Evolutionary conservation across 2,113 vertebrate genomes (phyloP).

Genomic region (Synodontis membranacea): DNA sequence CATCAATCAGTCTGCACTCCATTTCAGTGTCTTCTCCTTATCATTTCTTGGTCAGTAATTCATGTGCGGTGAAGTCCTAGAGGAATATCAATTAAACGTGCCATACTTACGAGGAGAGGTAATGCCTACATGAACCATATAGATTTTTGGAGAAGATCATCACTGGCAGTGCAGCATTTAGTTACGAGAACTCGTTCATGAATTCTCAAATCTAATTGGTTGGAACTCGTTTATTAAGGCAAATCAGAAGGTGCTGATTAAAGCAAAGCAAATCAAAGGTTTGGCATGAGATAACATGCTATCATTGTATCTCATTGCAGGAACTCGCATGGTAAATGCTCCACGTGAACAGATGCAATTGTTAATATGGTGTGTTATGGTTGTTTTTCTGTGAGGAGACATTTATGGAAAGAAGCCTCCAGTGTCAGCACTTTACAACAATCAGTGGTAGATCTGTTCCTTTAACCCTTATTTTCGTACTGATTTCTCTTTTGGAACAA

Average conservation of each 20-base stretch:
- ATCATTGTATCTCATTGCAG: not conserved
- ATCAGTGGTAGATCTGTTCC: not conserved
- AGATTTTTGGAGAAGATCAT: not conserved
- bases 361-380: not conserved
- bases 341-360: not conserved
- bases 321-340: not conserved
- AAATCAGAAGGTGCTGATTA: not conserved
- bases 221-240: too few relatives aligned
- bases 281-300: not conserved
- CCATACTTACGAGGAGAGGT: not conserved
- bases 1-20: conserved; percentile 1
- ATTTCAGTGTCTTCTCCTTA: not conserved
- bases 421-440: not conserved
- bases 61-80: not conserved
- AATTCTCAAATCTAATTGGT: not conserved
- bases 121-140: not conserved
- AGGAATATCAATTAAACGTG: not conserved
- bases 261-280: not conserved
- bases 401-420: not conserved
- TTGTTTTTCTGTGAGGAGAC: not conserved
- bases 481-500: not conserved
- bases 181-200: not conserved
- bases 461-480: not conserved
- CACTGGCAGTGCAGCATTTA: not conserved
- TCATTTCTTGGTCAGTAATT: not conserved